A percentile compares a stretch with the other conserved stretches of the same genome.
These are phyloP conservation scores for Ctenicera cuprea DNA, from an alignment of 2,888 invertebrate species.

Conservation along the genomic window DNA sequence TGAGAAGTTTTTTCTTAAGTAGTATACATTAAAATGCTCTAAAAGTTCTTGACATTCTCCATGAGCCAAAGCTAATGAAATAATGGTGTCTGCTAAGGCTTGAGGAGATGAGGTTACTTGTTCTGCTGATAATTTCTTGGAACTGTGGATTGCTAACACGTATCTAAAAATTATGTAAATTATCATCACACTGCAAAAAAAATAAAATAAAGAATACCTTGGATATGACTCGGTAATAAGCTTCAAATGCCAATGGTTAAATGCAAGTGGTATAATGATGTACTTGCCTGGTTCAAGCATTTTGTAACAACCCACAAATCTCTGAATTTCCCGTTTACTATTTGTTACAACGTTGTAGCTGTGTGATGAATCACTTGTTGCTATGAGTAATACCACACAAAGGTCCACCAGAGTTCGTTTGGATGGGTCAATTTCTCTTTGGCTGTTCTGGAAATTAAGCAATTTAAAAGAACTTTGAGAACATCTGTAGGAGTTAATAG, in stretches of 20 bases:
- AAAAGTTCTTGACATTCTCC: slow-evolving; percentile 94
- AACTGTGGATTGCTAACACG: slow-evolving; percentile 94
- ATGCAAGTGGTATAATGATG: slow-evolving; percentile 92
- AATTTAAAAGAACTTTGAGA: not conserved
- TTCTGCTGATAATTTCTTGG: slow-evolving; percentile 91
- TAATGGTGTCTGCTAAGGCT: slow-evolving; percentile 94
- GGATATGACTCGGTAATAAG: slow-evolving; percentile 88
- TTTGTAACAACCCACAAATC: slow-evolving; percentile 96
- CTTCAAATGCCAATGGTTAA: slow-evolving; percentile 97
- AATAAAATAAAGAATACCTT: slow-evolving; percentile 66
- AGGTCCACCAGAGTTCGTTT: slow-evolving; percentile 93
- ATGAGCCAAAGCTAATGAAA: slow-evolving; percentile 90
- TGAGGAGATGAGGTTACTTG: slow-evolving; percentile 89
- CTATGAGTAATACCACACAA: slow-evolving; percentile 91
- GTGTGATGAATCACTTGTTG: slow-evolving; percentile 81
- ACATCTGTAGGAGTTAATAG: too few species aligned
- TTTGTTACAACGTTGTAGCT: slow-evolving; percentile 88
- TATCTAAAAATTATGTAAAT: slow-evolving; percentile 74
- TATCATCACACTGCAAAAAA: too few species aligned
- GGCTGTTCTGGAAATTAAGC: slow-evolving; percentile 66
- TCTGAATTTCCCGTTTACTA: slow-evolving; percentile 89
- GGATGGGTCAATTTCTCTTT: slow-evolving; percentile 88
- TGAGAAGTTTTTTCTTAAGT: slow-evolving; percentile 95
- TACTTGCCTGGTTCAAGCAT: slow-evolving; percentile 97
- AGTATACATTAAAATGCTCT: slow-evolving; percentile 97